These are phyloP conservation scores for Catharus ustulatus DNA, from an alignment of 2,797 vertebrate genomes.

Conservation along the genomic window DNA sequence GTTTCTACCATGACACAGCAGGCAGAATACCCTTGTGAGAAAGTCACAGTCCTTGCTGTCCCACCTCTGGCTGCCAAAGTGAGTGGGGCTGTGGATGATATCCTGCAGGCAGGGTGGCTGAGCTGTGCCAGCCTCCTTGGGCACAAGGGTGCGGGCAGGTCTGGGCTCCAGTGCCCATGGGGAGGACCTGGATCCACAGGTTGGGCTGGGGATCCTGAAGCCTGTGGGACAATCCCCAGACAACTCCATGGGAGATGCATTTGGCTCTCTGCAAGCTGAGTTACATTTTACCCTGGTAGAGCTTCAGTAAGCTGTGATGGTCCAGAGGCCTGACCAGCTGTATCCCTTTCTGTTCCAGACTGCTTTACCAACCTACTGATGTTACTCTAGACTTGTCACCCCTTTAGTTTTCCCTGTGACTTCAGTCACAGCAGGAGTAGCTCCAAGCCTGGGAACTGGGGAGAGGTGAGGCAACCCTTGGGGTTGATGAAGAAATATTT, in stretches of 20 bases:
- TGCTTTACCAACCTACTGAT: not conserved
- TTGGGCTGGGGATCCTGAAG: not conserved
- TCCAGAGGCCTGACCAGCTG: not conserved
- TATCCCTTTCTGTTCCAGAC: not conserved
- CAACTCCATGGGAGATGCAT: not conserved
- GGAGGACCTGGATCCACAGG: not conserved
- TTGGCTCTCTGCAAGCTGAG: not conserved
- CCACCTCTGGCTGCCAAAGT: not conserved
- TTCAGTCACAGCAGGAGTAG: not conserved
- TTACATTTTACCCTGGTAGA: not conserved
- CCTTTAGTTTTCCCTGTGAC: not conserved
- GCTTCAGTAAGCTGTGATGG: not conserved
- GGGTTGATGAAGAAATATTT: not conserved
- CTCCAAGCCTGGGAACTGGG: not conserved
- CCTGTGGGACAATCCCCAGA: not conserved
- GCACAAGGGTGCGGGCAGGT: fast-evolving
- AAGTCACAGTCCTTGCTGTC: not conserved
- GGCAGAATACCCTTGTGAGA: not conserved
- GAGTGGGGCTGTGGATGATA: fast-evolving
- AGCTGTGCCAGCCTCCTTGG: not conserved
- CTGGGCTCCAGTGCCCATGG: fast-evolving
- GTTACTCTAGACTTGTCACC: fast-evolving
- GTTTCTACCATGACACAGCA: not conserved
- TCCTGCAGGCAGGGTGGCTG: fast-evolving
- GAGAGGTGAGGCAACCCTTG: not conserved